Percentiles rank a stretch among this genome's conserved stretches.
These are phyloP conservation scores for Chorisops tibialis DNA, from an alignment of 2,888 invertebrate species.

Conservation along the genomic window DNA sequence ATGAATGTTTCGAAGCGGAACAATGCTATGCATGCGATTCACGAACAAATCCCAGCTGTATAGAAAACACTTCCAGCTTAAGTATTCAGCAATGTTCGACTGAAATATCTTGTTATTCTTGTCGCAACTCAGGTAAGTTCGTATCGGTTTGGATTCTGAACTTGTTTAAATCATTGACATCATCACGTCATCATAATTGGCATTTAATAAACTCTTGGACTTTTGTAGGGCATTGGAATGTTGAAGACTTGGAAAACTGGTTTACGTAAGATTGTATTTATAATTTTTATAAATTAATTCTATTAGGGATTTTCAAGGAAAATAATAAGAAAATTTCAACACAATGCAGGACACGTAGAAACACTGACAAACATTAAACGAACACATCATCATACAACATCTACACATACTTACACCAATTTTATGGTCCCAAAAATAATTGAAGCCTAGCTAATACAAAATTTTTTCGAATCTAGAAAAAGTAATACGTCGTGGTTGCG, in stretches of 20 bases:
- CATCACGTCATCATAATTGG: too few species aligned
- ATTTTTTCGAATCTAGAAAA: neutral
- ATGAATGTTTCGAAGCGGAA: conserved; percentile 10
- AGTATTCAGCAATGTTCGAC: neutral
- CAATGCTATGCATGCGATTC: conserved; percentile 12
- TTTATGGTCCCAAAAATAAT: neutral
- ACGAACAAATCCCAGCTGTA: neutral
- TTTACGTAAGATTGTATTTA: too few species aligned
- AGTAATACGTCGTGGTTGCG: conserved; percentile 39
- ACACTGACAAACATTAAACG: too few species aligned
- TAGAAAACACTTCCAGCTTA: conserved; percentile 2
- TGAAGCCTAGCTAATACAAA: neutral
- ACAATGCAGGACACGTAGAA: neutral
- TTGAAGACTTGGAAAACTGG: too few species aligned
- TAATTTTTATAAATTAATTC: too few species aligned
- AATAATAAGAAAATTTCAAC: neutral
- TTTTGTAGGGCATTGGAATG: too few species aligned
- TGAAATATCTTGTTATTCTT: conserved; percentile 6
- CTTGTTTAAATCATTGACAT: too few species aligned
- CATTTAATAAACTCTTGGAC: too few species aligned
- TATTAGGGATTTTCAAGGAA: too few species aligned
- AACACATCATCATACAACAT: neutral
- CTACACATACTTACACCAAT: neutral
- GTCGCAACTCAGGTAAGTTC: conserved; percentile 16
- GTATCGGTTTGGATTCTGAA: neutral